A percentile compares a stretch with the other conserved stretches of the same genome.
Conservation (phyloP, 2,888 invertebrate species). For the Dermolepida albohirtum region DNA sequence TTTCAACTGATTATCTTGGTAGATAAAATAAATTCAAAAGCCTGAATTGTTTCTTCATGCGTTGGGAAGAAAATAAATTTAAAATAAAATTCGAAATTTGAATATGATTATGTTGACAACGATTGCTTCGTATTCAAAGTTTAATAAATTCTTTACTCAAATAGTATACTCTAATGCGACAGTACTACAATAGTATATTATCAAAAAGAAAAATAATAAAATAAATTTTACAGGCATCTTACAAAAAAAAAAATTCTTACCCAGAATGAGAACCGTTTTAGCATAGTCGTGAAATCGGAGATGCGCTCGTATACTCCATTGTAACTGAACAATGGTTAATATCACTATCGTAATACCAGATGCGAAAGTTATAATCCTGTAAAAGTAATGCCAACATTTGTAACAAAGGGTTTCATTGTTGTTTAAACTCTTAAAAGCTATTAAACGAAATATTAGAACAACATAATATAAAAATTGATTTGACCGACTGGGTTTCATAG, state of each 20-base stretch:
- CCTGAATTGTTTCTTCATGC: too few relatives aligned
- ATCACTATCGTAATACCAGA: constrained; percentile 1
- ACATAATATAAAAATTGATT: constrained; percentile 10
- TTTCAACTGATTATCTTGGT: too few relatives aligned
- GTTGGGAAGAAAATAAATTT: too few relatives aligned
- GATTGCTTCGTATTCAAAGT: too few relatives aligned
- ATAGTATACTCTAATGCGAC: too few relatives aligned
- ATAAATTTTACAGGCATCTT: too few relatives aligned
- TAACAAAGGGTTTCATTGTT: not conserved
- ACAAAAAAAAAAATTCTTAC: constrained; percentile 3
- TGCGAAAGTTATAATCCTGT: constrained; percentile 1
- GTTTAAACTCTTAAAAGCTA: constrained; percentile 9
- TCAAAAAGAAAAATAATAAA: too few relatives aligned
- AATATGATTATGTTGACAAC: too few relatives aligned
- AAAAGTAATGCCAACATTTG: constrained; percentile 11
- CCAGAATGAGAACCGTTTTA: constrained; percentile 7
- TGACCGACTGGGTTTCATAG: not conserved
- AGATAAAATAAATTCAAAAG: too few relatives aligned
- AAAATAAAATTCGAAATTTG: too few relatives aligned
- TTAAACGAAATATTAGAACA: constrained; percentile 4
- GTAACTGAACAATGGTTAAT: constrained; percentile 8
- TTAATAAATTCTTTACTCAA: too few relatives aligned
- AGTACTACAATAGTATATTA: too few relatives aligned
- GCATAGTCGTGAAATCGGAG: constrained; percentile 17
- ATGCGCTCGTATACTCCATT: constrained; percentile 1